Conservation (phyloP, 2,113 vertebrate species). For the Ascaphus truei region DNA sequence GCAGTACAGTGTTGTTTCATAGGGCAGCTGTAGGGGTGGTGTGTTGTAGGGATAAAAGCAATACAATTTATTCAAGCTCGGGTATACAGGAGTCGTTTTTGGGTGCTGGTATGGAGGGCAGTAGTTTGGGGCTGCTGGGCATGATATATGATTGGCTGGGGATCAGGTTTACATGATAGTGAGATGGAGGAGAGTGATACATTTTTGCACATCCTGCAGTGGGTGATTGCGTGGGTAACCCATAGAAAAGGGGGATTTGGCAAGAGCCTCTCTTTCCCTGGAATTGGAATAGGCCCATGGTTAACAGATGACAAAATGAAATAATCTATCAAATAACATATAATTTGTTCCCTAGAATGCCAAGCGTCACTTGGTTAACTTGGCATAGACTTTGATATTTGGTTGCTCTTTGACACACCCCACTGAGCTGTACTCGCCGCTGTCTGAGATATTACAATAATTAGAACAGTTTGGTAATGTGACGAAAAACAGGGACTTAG, state of each 20-base stretch:
- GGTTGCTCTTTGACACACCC: background rate
- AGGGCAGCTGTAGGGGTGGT: no score
- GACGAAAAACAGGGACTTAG: no score
- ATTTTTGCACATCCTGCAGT: background rate
- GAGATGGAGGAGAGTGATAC: background rate
- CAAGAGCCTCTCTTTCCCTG: background rate
- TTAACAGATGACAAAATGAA: background rate
- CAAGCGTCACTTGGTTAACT: background rate
- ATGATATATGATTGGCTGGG: background rate
- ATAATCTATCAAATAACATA: background rate
- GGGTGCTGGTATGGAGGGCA: background rate
- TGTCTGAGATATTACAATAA: background rate
- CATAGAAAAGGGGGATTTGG: background rate
- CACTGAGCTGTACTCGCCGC: background rate
- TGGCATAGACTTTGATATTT: background rate
- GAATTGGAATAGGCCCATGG: background rate
- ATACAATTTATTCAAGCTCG: no score
- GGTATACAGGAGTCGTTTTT: no score
- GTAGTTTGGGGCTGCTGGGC: background rate
- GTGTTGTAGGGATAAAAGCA: no score
- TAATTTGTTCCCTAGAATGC: background rate
- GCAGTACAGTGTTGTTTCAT: no score
- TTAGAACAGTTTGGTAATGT: no score
- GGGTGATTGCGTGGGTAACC: background rate
- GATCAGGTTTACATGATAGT: no score